Evolutionary conservation across 2,888 invertebrate species (phyloP).

Genomic region (Fabriciana adippe): DNA sequence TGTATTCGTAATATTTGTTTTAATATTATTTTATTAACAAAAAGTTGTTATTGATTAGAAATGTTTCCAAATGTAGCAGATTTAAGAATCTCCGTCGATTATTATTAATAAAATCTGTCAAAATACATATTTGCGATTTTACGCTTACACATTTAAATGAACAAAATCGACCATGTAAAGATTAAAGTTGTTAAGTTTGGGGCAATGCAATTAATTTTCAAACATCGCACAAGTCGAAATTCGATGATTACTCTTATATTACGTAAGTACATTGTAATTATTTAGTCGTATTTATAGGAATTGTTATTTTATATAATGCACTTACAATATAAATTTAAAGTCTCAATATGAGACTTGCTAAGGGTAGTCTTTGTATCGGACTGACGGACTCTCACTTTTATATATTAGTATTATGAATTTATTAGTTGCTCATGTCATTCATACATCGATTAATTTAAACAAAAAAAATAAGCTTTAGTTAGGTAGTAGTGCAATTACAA

Average conservation of each 20-base stretch:
- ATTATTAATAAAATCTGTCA: neutral
- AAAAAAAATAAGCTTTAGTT: slow-evolving; percentile 43
- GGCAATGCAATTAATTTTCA: slow-evolving; percentile 55
- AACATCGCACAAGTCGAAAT: slow-evolving; percentile 43
- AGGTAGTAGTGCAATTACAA: slow-evolving; percentile 45
- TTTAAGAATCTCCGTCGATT: slow-evolving; percentile 11
- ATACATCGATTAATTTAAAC: slow-evolving; percentile 66
- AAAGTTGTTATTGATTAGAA: slow-evolving; percentile 6
- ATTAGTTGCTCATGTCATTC: slow-evolving; percentile 66
- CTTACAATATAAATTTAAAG: slow-evolving; percentile 14
- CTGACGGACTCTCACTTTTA: slow-evolving; percentile 25
- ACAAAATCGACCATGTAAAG: too few species aligned
- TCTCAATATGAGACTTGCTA: slow-evolving; percentile 8
- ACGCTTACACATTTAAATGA: too few species aligned
- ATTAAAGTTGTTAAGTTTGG: slow-evolving; percentile 28
- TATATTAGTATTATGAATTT: slow-evolving; percentile 30
- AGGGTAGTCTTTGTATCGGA: slow-evolving; percentile 27
- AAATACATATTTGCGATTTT: neutral
- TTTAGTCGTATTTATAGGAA: slow-evolving; percentile 29
- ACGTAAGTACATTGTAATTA: slow-evolving; percentile 34
- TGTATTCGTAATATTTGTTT: neutral
- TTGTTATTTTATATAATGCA: slow-evolving; percentile 29
- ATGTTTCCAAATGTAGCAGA: slow-evolving; percentile 5
- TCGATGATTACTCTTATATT: slow-evolving; percentile 28
- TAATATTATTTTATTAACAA: neutral